These are phyloP conservation scores for Xestia sexstrigata DNA, from an alignment of 2,888 invertebrate genomes.

Conservation along the genomic window DNA sequence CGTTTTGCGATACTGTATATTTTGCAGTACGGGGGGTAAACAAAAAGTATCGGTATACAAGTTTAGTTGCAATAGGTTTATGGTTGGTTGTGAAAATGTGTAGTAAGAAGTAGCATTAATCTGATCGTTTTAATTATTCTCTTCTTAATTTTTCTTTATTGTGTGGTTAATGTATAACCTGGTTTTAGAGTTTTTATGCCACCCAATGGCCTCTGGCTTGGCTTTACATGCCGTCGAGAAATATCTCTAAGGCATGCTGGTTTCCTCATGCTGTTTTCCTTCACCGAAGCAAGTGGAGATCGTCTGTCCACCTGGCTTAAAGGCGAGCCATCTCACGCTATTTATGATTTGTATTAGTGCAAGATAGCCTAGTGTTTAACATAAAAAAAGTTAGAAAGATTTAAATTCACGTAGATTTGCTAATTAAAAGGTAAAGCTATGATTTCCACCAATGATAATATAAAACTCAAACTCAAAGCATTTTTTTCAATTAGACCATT, in stretches of 20 bases:
- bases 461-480: too few species aligned
- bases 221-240: too few species aligned
- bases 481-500: too few species aligned
- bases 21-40: background rate
- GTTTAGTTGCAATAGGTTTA: conserved; percentile 14
- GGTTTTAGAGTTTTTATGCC: too few species aligned
- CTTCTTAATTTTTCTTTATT: too few species aligned
- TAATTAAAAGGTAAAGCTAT: background rate
- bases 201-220: too few species aligned
- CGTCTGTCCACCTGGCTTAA: background rate
- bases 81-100: background rate
- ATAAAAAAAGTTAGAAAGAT: too few species aligned
- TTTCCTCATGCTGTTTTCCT: too few species aligned
- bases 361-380: too few species aligned
- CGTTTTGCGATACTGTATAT: background rate
- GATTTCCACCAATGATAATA: background rate
- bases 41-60: background rate
- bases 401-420: background rate
- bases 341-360: background rate
- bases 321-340: background rate
- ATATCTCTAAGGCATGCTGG: too few species aligned
- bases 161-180: too few species aligned
- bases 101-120: background rate
- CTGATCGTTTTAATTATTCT: background rate
- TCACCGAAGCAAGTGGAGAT: background rate